phyloP scores from a whole-genome alignment of 1,140 invertebrate genomes.

The Zaprionus ornatus region DNA sequence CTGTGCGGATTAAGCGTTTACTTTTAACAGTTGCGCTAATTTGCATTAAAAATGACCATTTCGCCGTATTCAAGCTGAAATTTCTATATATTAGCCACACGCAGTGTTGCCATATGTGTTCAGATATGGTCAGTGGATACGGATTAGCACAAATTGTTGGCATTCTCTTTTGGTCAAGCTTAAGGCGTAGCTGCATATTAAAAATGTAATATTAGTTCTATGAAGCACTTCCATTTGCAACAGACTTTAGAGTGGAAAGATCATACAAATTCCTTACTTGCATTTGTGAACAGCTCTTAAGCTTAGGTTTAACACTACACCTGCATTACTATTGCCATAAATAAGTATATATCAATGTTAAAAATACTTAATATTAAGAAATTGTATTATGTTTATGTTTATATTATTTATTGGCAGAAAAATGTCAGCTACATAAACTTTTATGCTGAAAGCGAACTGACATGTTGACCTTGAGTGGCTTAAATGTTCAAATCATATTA shows the following conservation, averaged over 20 bases:
- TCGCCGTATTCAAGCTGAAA: not conserved
- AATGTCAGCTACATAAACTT: too few species aligned
- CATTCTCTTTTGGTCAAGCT: not conserved
- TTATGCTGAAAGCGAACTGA: too few species aligned
- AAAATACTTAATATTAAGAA: too few species aligned
- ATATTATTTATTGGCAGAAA: too few species aligned
- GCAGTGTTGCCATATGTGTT: not conserved
- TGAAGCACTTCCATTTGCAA: too few species aligned
- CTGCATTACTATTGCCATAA: too few species aligned
- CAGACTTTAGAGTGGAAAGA: too few species aligned
- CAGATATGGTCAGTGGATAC: not conserved
- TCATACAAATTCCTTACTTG: not conserved
- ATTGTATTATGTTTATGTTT: too few species aligned
- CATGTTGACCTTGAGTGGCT: too few species aligned
- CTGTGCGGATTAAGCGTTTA: slow-evolving; percentile 1
- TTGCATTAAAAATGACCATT: not conserved
- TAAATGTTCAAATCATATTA: too few species aligned
- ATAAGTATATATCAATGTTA: too few species aligned
- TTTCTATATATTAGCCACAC: slow-evolving; percentile 2
- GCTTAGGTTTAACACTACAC: too few species aligned
- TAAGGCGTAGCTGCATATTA: not conserved
- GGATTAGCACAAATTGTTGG: not conserved
- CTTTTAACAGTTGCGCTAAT: slow-evolving; percentile 1
- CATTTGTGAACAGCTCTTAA: not conserved
- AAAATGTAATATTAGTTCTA: not conserved